phyloP scores from a whole-genome alignment of 2,888 invertebrate genomes.

The Lobophora halterata region DNA sequence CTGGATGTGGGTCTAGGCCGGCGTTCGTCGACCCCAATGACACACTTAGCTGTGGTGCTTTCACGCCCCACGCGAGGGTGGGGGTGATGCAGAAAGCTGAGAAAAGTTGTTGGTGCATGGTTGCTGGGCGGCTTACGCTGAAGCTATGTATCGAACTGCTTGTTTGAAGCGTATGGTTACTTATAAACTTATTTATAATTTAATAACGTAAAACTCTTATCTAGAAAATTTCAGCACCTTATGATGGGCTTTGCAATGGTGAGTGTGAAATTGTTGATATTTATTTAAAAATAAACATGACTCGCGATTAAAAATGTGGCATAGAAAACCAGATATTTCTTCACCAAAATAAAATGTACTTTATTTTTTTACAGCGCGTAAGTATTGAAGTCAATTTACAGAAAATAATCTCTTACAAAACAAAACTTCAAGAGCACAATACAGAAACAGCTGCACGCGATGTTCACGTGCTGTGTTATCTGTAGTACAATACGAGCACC shows the following conservation, averaged over 20 bases:
- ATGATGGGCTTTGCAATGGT: too few relatives aligned
- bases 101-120: constrained; percentile 46
- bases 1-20: constrained; percentile 80
- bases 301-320: too few relatives aligned
- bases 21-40: constrained; percentile 79
- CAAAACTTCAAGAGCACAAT: not conserved
- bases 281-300: too few relatives aligned
- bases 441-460: not conserved
- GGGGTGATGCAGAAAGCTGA: constrained; percentile 65
- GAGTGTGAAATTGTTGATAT: too few relatives aligned
- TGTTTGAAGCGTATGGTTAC: too few relatives aligned
- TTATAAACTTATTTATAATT: too few relatives aligned
- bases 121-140: constrained; percentile 22
- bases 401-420: too few relatives aligned
- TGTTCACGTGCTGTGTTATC: constrained; percentile 15
- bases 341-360: too few relatives aligned
- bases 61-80: constrained; percentile 68
- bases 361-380: not conserved
- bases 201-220: too few relatives aligned
- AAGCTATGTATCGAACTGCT: not conserved
- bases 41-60: constrained; percentile 75
- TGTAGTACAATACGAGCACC: constrained; percentile 12
- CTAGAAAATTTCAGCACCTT: too few relatives aligned
- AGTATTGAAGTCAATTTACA: too few relatives aligned
- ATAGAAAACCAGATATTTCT: too few relatives aligned